Percentiles rank a stretch among this genome's conserved stretches.
Evolutionary conservation across 1,140 invertebrate genomes (phyloP).

Genomic region (Drosophila prosaltans): DNA sequence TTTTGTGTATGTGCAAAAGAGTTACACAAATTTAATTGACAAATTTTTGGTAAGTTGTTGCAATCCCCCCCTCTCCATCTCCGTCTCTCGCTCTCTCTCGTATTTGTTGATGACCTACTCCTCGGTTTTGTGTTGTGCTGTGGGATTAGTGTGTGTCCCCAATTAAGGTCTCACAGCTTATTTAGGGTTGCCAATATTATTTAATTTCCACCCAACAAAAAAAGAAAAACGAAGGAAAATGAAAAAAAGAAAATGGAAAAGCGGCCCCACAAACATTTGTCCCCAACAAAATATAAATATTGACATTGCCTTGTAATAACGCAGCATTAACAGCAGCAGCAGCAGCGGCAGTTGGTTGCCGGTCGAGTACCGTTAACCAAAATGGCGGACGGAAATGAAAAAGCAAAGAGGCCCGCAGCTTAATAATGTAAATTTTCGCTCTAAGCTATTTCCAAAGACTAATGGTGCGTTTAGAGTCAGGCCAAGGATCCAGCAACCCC

Average conservation of each 20-base stretch:
- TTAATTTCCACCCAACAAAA: slow-evolving; percentile 3
- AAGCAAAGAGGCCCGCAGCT: slow-evolving; percentile 62
- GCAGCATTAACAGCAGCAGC: slow-evolving; percentile 65
- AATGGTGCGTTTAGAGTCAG: slow-evolving; percentile 71
- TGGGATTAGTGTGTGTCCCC: slow-evolving; percentile 12
- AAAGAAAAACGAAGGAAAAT: not conserved
- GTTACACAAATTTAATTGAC: not conserved
- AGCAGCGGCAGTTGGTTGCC: slow-evolving; percentile 13
- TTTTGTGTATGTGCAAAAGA: slow-evolving; percentile 5
- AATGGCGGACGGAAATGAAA: slow-evolving; percentile 72
- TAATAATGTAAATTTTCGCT: slow-evolving; percentile 80
- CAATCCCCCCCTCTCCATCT: not conserved
- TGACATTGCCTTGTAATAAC: slow-evolving; percentile 81
- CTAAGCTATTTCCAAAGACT: slow-evolving; percentile 81
- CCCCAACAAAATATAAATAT: slow-evolving; percentile 56
- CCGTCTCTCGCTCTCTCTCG: not conserved
- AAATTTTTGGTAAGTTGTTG: slow-evolving; percentile 1
- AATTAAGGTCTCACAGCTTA: slow-evolving; percentile 15
- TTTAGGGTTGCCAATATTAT: slow-evolving; percentile 13
- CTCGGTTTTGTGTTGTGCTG: not conserved
- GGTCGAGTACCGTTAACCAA: slow-evolving; percentile 43
- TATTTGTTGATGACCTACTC: not conserved
- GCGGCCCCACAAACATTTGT: slow-evolving; percentile 15
- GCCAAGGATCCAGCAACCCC: slow-evolving; percentile 52
- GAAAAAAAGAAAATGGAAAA: not conserved